These are phyloP conservation scores for Oriolus oriolus DNA, from an alignment of 2,113 vertebrate genomes.

Conservation along the genomic window DNA sequence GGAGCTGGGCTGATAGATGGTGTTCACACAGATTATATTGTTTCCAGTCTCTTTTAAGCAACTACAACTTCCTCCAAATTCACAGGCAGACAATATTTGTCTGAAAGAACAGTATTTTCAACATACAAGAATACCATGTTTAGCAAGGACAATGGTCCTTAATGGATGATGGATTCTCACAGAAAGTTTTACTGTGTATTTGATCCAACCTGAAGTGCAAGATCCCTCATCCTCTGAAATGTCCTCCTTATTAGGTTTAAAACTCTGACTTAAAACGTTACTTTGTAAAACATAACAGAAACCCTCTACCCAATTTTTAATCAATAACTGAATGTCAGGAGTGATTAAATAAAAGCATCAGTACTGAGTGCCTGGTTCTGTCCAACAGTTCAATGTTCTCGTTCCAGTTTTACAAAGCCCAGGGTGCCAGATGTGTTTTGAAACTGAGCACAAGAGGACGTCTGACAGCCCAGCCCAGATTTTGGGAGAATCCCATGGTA, in stretches of 20 bases:
- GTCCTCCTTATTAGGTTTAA: background rate
- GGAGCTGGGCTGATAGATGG: constrained; percentile 89
- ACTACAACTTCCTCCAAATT: background rate
- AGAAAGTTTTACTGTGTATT: background rate
- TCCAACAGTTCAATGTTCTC: background rate
- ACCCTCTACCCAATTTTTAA: background rate
- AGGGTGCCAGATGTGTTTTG: background rate
- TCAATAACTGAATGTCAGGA: background rate
- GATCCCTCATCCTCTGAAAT: background rate
- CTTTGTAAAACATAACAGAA: background rate
- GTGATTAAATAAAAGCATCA: background rate
- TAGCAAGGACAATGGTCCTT: background rate
- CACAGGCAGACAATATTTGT: background rate
- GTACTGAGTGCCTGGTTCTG: background rate
- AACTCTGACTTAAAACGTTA: background rate
- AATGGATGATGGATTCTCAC: background rate
- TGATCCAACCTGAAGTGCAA: background rate
- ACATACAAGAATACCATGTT: background rate
- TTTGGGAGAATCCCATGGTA: background rate
- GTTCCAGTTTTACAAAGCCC: background rate
- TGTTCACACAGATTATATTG: constrained; percentile 78
- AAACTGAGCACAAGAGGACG: background rate
- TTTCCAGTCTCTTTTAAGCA: constrained; percentile 71
- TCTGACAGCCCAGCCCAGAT: background rate
- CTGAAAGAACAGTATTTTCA: background rate